A percentile compares a stretch with the other conserved stretches of the same genome.
phyloP scores from a whole-genome alignment of 1,140 invertebrate species.

The Ptiloglossa arizonensis region DNA sequence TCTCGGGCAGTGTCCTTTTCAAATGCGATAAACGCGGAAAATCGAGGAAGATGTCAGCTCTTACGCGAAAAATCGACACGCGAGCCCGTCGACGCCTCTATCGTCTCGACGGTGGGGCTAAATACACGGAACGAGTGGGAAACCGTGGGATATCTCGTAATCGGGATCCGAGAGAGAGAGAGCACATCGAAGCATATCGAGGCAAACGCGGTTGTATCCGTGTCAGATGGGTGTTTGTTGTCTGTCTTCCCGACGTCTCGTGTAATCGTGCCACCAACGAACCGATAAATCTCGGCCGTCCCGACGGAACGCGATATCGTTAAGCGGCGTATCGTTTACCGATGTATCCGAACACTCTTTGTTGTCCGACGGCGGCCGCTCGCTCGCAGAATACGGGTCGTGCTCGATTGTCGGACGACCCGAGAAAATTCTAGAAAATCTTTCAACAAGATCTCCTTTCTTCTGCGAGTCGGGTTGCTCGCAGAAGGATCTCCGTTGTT shows the following conservation, averaged over 20 bases:
- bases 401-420: too few species aligned
- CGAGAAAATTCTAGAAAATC: too few species aligned
- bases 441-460: too few species aligned
- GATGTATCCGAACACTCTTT: constrained; percentile 24
- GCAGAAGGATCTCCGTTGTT: too few species aligned
- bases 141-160: constrained; percentile 35
- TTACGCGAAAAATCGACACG: too few species aligned
- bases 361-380: not conserved
- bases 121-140: constrained; percentile 35
- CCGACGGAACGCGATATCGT: not conserved
- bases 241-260: not conserved
- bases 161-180: constrained; percentile 32
- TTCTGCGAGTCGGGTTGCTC: too few species aligned
- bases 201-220: too few species aligned
- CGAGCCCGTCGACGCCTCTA: constrained; percentile 33
- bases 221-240: constrained; percentile 39
- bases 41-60: too few species aligned
- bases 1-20: too few species aligned
- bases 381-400: constrained; percentile 23
- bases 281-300: constrained; percentile 25
- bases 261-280: constrained; percentile 12
- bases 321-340: constrained; percentile 18
- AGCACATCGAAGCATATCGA: not conserved
- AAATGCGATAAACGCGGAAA: too few species aligned
- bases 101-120: too few species aligned